Base-by-base conservation (phyloP, 1,140 invertebrate genomes). In the Drosophila sulfurigaster region DNA sequence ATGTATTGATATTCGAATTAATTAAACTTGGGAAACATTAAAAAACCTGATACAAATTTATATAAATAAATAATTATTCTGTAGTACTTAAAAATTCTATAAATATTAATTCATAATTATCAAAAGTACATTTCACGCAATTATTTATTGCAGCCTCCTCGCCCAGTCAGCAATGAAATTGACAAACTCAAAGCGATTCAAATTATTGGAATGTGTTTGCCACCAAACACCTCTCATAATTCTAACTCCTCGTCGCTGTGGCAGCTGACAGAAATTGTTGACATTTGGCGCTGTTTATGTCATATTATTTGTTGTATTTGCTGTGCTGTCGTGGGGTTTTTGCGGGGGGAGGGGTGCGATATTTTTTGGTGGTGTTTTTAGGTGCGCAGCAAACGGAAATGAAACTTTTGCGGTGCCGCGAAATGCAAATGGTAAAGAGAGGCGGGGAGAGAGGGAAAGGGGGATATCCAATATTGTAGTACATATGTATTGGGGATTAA, bases 381-480 rank as follows among this genome's bases (percentile, higher is more conserved):
- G 51, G 63, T 52, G 74, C 66, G 41, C 65, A 46, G 15, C 59
- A 67, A 81, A 77, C 75, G 81, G 75, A 86, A 85, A 78, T 81
- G 78, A 86, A 85, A 85, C 78, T 81, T 83, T 83, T 81, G 81
- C 20, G 81, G 81, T 70, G 28, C 30, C 56, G 57, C 51, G 43
- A 79, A 67, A 78, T 85, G 57, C 73, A 72, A 86, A 81, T 79
- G 71, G 13, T 20, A 16, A 5, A 41, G 54, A 41, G 41, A 41
- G n/a, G 20, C 20, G 20, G 20, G 0, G 20, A 25, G 20, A 25
- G 20, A 25, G 3, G 20, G 20, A 25, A 25, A 43, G 20, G n/a
- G 25, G 41, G n/a, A n/a, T 30, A 46, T 6, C 6, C 25, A 10
- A 66, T 13, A 15, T 7, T 30, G 10, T 1, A 46, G 28, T n/a